Base-by-base conservation (phyloP, 1,140 invertebrate genomes). In the Drosophila yakuba region DNA sequence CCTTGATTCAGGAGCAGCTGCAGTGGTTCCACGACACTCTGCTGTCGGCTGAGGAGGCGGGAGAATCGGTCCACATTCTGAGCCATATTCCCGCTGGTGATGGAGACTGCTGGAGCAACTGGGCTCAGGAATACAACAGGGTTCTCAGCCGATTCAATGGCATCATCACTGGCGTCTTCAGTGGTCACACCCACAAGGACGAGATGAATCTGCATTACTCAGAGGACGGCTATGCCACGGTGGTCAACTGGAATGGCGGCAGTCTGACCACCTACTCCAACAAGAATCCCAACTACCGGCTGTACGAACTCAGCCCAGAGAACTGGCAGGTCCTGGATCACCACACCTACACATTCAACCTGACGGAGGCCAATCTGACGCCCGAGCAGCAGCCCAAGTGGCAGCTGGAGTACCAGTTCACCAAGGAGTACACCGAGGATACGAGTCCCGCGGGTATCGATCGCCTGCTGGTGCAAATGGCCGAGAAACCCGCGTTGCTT, bases 241-340 rank as follows among this genome's bases (percentile, higher is more conserved):
- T 81, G 57, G 93, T 97, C 3, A 95, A 96, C n/a, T 97, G 96
- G 94, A 96, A 97, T 56, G 95, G 94, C 1, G 97, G 96, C 35
- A 96, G 96, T 80, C 90, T 96, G 4, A 97, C 96, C 0, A 79
- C 94, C 2, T 95, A 93, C 44, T 73, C 92, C 0, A 80, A 95
- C 55, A 94, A 96, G 57, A 98, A 98, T 93, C 95, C 97, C 14
- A 97, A 96, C 60, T 98, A 97, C 85, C 95, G 96, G 77, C 93
- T 97, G 1, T 97, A 96, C 73, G 93, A 93, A 0, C 91, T 97
- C 1, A 95, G 97, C 80, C 91, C 93, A 0, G 91, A 80, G 7
- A 94, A 93, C n/a, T 88, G 96, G 95, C 93, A 93, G 77, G 94
- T 97, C 1, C 72, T 95, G 32, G 95, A 97, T 86, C 94, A 95